phyloP scores from a whole-genome alignment of 1,140 invertebrate species.

The Delia radicum region DNA sequence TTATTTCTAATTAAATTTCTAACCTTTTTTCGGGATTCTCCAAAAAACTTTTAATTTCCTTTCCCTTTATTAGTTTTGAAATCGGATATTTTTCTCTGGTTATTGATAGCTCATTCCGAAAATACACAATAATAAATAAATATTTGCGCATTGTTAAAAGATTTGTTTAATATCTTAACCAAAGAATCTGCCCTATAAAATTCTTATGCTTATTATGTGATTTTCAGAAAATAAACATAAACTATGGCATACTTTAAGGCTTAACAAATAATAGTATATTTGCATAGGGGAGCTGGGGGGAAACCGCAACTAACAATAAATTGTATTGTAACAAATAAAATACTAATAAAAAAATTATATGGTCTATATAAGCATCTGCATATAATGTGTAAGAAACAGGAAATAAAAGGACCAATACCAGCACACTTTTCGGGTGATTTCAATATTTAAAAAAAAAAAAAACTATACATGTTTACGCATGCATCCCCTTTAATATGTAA shows the following conservation, averaged over 20 bases:
- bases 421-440: not conserved
- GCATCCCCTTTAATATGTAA: not conserved
- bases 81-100: no score
- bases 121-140: no score
- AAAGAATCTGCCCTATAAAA: no score
- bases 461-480: not conserved
- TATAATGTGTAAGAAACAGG: slow-evolving; percentile 4
- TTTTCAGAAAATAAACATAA: no score
- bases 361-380: not conserved
- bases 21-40: no score
- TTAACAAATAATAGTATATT: not conserved
- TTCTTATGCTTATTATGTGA: no score
- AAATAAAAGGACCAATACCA: slow-evolving; percentile 1
- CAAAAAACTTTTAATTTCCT: no score
- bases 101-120: no score
- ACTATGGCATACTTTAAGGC: not conserved
- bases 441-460: not conserved
- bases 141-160: no score
- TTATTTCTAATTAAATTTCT: no score
- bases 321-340: not conserved
- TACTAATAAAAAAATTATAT: not conserved
- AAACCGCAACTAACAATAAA: not conserved
- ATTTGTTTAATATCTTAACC: no score
- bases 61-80: no score
- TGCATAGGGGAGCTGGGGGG: not conserved